A percentile compares a stretch with the other conserved stretches of the same genome.
Conservation (phyloP, 2,888 invertebrate species). For the Esperia sulphurella region DNA sequence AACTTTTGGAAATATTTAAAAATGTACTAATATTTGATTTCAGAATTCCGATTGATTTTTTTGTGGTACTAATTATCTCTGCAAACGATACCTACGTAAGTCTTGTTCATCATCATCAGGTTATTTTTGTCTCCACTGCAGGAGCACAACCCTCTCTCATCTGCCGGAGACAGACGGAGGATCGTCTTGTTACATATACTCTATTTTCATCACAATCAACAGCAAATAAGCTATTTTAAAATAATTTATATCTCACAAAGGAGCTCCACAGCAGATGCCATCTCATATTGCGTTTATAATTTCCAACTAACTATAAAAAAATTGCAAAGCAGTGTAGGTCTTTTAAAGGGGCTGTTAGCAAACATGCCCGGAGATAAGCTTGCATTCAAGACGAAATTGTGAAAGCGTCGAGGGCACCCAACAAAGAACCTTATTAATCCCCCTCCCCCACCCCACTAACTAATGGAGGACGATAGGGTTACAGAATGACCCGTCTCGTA, state of each 20-base stretch:
- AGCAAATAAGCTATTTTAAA: not conserved
- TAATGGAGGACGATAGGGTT: constrained; percentile 68
- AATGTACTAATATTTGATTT: no score
- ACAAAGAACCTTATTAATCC: constrained; percentile 74
- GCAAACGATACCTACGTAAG: no score
- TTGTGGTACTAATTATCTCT: no score
- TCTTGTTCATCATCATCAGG: no score
- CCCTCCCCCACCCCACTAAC: constrained; percentile 40
- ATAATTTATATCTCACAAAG: constrained; percentile 20
- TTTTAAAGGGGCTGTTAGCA: constrained; percentile 53
- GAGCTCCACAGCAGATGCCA: constrained; percentile 32
- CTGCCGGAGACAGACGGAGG: no score
- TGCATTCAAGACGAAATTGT: constrained; percentile 71
- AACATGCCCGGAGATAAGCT: constrained; percentile 68
- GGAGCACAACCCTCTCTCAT: no score
- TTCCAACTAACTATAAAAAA: constrained; percentile 61
- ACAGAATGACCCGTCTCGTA: constrained; percentile 44
- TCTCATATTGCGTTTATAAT: constrained; percentile 51
- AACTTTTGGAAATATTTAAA: no score
- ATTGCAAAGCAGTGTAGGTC: constrained; percentile 40
- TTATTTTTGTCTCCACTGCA: no score
- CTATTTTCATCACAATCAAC: no score
- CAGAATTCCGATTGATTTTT: no score
- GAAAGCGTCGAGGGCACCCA: constrained; percentile 49
- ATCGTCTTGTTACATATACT: no score